These are phyloP conservation scores for Coptodon bakossiorum DNA, from an alignment of 2,113 vertebrate species.

Conservation along the genomic window DNA sequence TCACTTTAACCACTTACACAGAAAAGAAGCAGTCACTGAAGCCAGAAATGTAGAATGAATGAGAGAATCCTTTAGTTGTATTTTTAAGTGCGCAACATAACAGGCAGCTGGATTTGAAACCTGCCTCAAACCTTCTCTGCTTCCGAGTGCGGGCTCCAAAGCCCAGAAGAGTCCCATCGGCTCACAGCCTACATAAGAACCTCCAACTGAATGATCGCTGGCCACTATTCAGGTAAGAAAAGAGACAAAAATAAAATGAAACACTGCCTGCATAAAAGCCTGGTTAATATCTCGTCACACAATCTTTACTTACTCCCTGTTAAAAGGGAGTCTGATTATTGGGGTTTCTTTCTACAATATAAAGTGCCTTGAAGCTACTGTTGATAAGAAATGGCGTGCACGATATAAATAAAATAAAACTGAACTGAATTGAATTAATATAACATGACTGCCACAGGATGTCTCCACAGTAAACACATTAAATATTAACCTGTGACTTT, in stretches of 20 bases:
- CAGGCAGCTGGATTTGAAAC: not conserved
- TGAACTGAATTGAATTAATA: not conserved
- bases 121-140: constrained; percentile 57
- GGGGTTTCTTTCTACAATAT: not conserved
- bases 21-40: not conserved
- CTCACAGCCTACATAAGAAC: constrained; percentile 68
- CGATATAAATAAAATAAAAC: not conserved
- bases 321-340: not conserved
- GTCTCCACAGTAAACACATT: not conserved
- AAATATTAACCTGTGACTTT: not conserved
- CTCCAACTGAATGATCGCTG: constrained; percentile 56
- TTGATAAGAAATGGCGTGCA: not conserved
- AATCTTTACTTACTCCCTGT: not conserved
- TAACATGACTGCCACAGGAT: not conserved
- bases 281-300: not conserved
- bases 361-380: not conserved
- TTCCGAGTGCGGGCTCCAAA: constrained; percentile 47
- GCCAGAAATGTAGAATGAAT: not conserved
- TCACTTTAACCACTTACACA: not conserved
- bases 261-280: not conserved
- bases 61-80: not conserved
- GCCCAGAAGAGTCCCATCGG: constrained; percentile 72
- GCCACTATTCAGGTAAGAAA: constrained; percentile 33
- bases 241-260: not conserved
- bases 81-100: not conserved